Conservation (phyloP, 1,140 invertebrate species). For the Trichoplusia ni region DNA sequence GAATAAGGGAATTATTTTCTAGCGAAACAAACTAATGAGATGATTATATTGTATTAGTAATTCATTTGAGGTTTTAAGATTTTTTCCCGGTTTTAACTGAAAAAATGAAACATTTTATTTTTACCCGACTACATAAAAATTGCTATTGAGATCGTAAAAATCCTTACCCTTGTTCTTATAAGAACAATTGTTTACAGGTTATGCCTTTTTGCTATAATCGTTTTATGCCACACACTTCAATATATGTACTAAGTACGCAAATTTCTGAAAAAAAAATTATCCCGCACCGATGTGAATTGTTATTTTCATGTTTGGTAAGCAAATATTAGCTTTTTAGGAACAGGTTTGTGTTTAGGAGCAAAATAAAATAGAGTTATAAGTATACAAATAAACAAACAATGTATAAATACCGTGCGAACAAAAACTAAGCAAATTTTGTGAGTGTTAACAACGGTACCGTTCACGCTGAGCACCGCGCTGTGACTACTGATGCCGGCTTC, state of each 20-base stretch:
- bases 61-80: too few relatives aligned
- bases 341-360: conserved; percentile 41
- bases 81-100: too few relatives aligned
- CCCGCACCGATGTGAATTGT: too few relatives aligned
- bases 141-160: too few relatives aligned
- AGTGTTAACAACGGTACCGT: conserved; percentile 71
- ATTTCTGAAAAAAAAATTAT: too few relatives aligned
- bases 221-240: conserved; percentile 24
- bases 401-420: conserved; percentile 35
- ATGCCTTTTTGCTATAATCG: not conserved
- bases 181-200: too few relatives aligned
- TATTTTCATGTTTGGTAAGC: too few relatives aligned
- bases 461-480: conserved; percentile 82
- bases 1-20: conserved; percentile 43
- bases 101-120: too few relatives aligned
- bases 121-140: too few relatives aligned
- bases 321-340: not conserved
- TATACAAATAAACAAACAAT: conserved; percentile 40
- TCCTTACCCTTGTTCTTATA: too few relatives aligned
- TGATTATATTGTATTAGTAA: too few relatives aligned
- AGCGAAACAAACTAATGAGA: conserved; percentile 6
- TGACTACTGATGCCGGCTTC: conserved; percentile 84
- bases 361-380: conserved; percentile 58
- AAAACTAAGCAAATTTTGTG: conserved; percentile 31
- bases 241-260: too few relatives aligned